Base-by-base conservation (phyloP, 2,797 vertebrate genomes). In the Melanotaenia pygmaea region DNA sequence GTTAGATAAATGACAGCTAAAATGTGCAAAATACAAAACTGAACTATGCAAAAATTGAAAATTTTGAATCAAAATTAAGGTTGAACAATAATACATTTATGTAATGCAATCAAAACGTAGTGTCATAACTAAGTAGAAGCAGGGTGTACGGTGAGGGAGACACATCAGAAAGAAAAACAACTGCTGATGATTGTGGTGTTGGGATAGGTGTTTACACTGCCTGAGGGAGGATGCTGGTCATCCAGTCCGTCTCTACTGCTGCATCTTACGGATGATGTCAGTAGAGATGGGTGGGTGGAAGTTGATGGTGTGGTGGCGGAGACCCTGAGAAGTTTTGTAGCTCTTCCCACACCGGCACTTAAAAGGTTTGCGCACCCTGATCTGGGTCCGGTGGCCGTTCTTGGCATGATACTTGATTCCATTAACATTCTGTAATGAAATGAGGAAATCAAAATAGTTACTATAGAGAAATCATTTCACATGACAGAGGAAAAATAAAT, bases 1-100 rank as follows among this genome's bases (percentile, higher is more conserved):
- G 20, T 32, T 82, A 92, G 92, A 95, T 92, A 90, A 94, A 94
- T 88, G 91, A 94, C 90, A 93, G 89, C 88, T 93, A 74, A 93
- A 95, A 96, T 97, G 97, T 98, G 97, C 98, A 99, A 98, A 98
- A 96, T 97, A 97, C 96, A 97, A 97, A 98, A 97, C 93, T 91
- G 94, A 96, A 94, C 92, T 92, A 95, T 94, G 95, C 91, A 95
- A 94, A 93, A 90, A 94, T 94, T 94, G 84, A 91, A 94, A 93
- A 95, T 95, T 95, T 94, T 94, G 94, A 95, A 84, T 79, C 74
- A 93, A 80, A 80, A 76, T 67, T 69, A 79, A 82, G 64, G 18
- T 77, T 72, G 93, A 93, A 84, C 88, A 86, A 47, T 47, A 47
- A 89, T 43, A 83, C 63, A 81, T 82, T 74, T 83, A 95, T 95